These are phyloP conservation scores for Zaprionus vittiger DNA, from an alignment of 1,140 invertebrate species.

Conservation along the genomic window DNA sequence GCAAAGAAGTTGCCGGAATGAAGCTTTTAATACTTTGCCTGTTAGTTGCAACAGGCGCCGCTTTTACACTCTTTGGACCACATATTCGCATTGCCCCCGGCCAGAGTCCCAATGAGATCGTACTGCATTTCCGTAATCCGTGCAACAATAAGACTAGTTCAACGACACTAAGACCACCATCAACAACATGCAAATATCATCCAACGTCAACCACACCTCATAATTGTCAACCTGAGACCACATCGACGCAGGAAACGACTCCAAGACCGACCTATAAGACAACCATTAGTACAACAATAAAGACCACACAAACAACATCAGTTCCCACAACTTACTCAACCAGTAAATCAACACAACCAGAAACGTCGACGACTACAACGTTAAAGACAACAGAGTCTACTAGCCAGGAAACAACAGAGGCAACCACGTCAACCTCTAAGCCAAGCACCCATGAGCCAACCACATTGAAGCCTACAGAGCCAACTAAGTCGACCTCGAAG, in stretches of 20 bases:
- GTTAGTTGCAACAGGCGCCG: conserved; percentile 49
- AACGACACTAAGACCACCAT: conserved; percentile 54
- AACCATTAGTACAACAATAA: conserved; percentile 14
- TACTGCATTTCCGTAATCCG: conserved; percentile 65
- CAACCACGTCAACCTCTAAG: not conserved
- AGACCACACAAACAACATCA: conserved; percentile 15
- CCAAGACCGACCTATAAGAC: conserved; percentile 34
- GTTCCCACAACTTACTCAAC: not conserved
- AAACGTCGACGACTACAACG: conserved; percentile 2
- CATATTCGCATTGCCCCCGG: conserved; percentile 65
- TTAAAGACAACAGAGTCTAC: not conserved
- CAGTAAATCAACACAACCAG: too few species aligned
- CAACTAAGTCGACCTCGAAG: not conserved
- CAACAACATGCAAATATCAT: conserved; percentile 46
- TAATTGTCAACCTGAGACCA: conserved; percentile 22
- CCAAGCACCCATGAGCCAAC: not conserved
- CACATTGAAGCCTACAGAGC: not conserved
- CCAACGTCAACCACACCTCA: conserved; percentile 36
- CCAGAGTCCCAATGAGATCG: conserved; percentile 56
- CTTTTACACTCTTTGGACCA: conserved; percentile 62
- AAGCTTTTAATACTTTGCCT: conserved; percentile 57
- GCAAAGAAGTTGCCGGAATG: conserved; percentile 29
- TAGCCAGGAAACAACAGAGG: not conserved
- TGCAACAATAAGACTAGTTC: conserved; percentile 65
- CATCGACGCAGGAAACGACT: conserved; percentile 20